A percentile compares a stretch with the other conserved stretches of the same genome.
Evolutionary conservation across 2,113 vertebrate genomes (phyloP).

Genomic region (Pyxicephalus adspersus): DNA sequence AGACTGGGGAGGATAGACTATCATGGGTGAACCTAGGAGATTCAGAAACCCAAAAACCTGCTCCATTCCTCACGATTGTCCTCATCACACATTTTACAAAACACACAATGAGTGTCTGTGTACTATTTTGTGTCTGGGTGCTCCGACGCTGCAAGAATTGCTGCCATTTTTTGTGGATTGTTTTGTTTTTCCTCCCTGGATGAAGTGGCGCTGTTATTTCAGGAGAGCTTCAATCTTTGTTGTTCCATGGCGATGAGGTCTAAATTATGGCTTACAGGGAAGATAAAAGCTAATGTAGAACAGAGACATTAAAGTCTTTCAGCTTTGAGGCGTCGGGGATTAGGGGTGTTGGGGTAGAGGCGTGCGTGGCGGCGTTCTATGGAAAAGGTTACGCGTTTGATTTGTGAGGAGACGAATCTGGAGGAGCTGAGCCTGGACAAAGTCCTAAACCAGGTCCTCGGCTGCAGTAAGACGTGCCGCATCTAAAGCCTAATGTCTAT

Average conservation of each 20-base stretch:
- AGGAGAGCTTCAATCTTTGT: constrained; percentile 3
- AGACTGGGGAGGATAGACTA: too few relatives aligned
- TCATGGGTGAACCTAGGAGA: too few relatives aligned
- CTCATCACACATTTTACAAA: too few relatives aligned
- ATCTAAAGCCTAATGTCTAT: too few relatives aligned
- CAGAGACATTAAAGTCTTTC: constrained; percentile 31
- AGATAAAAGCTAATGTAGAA: constrained; percentile 41
- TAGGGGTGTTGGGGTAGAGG: constrained; percentile 2
- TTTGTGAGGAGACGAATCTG: constrained; percentile 9
- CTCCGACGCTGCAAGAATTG: not conserved
- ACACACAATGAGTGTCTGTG: too few relatives aligned
- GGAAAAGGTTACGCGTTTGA: constrained; percentile 1
- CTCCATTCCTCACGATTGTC: too few relatives aligned
- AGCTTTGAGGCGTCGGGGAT: constrained; percentile 19
- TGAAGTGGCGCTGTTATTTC: constrained; percentile 20
- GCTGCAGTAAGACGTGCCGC: not conserved
- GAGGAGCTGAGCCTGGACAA: not conserved
- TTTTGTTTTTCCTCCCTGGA: constrained; percentile 26
- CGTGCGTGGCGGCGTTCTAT: not conserved
- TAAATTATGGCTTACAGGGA: constrained; percentile 43
- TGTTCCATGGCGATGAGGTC: constrained; percentile 13
- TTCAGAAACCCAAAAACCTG: too few relatives aligned
- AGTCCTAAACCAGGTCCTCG: too few relatives aligned
- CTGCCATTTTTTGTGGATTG: not conserved
- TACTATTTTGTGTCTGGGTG: too few relatives aligned